Conservation (phyloP, 2,888 invertebrate species). For the Nipponacmea schrenckii region DNA sequence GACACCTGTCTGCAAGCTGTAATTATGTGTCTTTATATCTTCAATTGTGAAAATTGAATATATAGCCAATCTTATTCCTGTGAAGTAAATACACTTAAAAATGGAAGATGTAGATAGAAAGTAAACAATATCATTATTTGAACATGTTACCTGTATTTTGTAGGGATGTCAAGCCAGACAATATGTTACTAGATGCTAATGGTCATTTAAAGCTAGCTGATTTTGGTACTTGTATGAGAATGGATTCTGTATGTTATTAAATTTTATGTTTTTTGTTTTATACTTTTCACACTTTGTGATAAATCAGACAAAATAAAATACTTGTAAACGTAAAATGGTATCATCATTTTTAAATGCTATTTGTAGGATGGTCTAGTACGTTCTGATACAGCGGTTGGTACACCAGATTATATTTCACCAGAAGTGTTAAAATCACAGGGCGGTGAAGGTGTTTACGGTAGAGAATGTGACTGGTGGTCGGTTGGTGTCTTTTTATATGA, state of each 20-base stretch:
- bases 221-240: conserved; percentile 99
- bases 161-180: conserved; percentile 98
- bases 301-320: conserved; percentile 3
- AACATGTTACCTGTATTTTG: conserved; percentile 65
- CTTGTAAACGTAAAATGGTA: too few species aligned
- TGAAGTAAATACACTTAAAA: not conserved
- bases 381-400: conserved; percentile 98
- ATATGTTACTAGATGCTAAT: conserved; percentile 93
- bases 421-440: conserved; percentile 98
- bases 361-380: conserved; percentile 88
- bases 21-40: too few species aligned
- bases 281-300: not conserved
- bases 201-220: conserved; percentile 99
- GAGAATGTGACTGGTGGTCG: conserved; percentile 99
- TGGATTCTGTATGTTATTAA: conserved; percentile 78
- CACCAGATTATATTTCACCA: conserved; percentile 99
- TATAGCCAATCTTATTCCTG: not conserved
- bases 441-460: conserved; percentile 93
- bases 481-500: conserved; percentile 99
- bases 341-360: not conserved
- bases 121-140: not conserved
- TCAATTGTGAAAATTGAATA: not conserved
- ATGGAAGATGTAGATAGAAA: too few species aligned
- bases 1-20: too few species aligned
- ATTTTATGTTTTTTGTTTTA: too few species aligned